Conservation (phyloP, 2,888 invertebrate species). For the Augochlorella aurata region DNA sequence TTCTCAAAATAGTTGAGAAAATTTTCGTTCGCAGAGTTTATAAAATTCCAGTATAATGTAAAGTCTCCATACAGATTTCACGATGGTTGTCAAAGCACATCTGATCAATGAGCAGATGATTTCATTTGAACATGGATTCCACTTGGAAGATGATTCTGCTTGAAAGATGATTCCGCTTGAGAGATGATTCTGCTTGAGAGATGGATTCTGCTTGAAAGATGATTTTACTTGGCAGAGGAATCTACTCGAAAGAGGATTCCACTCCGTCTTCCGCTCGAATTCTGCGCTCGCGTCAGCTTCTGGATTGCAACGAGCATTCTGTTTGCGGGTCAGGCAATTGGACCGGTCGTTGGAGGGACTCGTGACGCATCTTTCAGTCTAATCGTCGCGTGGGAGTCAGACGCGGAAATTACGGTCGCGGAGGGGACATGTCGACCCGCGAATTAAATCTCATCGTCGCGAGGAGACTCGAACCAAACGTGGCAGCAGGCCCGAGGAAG, state of each 20-base stretch:
- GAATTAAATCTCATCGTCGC: slow-evolving; percentile 52
- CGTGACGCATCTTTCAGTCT: slow-evolving; percentile 24
- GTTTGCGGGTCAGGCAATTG: not conserved
- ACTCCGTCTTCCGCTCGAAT: not conserved
- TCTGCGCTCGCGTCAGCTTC: not conserved
- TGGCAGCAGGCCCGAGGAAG: slow-evolving; percentile 12
- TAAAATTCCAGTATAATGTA: too few relatives aligned
- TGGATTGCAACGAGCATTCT: not conserved
- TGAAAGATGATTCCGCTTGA: too few relatives aligned
- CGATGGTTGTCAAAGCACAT: too few relatives aligned
- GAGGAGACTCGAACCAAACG: slow-evolving; percentile 8
- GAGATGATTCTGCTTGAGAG: too few relatives aligned
- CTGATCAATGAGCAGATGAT: not conserved
- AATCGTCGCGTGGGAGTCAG: slow-evolving; percentile 54
- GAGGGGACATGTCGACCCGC: slow-evolving; percentile 28
- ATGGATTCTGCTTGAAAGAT: too few relatives aligned
- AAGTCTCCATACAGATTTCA: too few relatives aligned
- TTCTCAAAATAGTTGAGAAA: too few relatives aligned
- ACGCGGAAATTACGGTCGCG: slow-evolving; percentile 37
- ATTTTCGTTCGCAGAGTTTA: too few relatives aligned
- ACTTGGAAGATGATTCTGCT: too few relatives aligned
- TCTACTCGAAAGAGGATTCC: not conserved
- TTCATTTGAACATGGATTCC: not conserved
- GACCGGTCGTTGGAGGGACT: not conserved
- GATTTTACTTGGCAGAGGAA: too few relatives aligned